These are phyloP conservation scores for Pipra filicauda DNA, from an alignment of 2,113 vertebrate genomes.

Conservation along the genomic window DNA sequence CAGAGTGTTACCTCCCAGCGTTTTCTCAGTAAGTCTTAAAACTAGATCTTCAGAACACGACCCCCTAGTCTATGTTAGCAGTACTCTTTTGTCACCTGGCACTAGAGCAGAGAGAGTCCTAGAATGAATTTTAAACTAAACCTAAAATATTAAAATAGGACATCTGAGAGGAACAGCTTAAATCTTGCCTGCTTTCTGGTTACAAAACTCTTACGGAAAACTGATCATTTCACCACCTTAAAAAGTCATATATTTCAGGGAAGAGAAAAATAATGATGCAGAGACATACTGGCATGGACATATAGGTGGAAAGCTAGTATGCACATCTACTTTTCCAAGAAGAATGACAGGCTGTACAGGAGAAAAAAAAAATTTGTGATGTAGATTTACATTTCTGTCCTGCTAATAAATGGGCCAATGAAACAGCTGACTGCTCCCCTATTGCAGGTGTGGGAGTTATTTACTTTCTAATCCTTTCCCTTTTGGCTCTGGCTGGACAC, in stretches of 20 bases:
- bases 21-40: background rate
- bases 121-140: background rate
- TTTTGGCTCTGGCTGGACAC: constrained; percentile 76
- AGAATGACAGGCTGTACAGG: constrained; percentile 2
- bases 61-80: background rate
- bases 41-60: background rate
- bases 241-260: background rate
- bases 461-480: constrained; percentile 86
- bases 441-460: constrained; percentile 82
- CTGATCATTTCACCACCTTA: background rate
- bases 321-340: background rate
- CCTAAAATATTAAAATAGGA: background rate
- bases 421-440: constrained; percentile 84
- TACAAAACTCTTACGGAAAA: background rate
- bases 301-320: background rate
- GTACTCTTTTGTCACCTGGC: background rate
- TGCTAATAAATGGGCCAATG: constrained; percentile 75
- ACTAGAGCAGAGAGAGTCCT: background rate
- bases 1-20: background rate
- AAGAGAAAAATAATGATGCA: background rate
- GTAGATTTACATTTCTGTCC: constrained; percentile 71
- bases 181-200: background rate
- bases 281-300: background rate
- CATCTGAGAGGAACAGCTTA: background rate
- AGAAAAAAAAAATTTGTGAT: background rate